These are phyloP conservation scores for Murina feae DNA, from an alignment of 2,113 vertebrate species.

Conservation along the genomic window DNA sequence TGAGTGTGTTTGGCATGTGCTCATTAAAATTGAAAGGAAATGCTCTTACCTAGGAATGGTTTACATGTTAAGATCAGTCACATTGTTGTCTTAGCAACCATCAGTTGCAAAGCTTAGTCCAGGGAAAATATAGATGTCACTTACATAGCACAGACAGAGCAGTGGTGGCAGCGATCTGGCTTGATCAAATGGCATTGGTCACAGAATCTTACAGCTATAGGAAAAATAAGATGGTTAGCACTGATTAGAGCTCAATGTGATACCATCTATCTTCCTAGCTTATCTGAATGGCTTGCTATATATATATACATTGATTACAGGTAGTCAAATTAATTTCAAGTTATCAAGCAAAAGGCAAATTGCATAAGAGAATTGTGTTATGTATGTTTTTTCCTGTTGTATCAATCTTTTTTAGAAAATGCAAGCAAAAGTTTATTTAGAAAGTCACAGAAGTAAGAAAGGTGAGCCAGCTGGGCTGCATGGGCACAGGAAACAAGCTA, in stretches of 20 bases:
- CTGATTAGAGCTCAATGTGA: not conserved
- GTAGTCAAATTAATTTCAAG: not conserved
- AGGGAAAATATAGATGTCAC: constrained; percentile 70
- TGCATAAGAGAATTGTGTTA: not conserved
- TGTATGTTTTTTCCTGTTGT: not conserved
- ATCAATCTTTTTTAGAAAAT: not conserved
- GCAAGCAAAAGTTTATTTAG: not conserved
- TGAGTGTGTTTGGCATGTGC: constrained; percentile 14
- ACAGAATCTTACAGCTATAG: constrained; percentile 95
- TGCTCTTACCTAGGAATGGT: not conserved
- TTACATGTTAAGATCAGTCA: not conserved
- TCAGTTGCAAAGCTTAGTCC: not conserved
- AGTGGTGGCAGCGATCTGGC: constrained; percentile 98
- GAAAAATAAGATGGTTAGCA: constrained; percentile 44
- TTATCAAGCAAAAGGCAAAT: constrained; percentile 32
- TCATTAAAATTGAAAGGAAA: not conserved
- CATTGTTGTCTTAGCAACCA: not conserved
- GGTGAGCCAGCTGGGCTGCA: not conserved
- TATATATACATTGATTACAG: not conserved
- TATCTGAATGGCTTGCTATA: not conserved
- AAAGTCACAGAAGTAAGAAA: not conserved
- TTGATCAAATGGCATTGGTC: constrained; percentile 97
- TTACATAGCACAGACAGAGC: constrained; percentile 97
- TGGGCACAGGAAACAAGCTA: not conserved
- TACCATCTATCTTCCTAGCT: not conserved